These are phyloP conservation scores for Chouioia cunea DNA, from an alignment of 2,888 invertebrate species.

Conservation along the genomic window DNA sequence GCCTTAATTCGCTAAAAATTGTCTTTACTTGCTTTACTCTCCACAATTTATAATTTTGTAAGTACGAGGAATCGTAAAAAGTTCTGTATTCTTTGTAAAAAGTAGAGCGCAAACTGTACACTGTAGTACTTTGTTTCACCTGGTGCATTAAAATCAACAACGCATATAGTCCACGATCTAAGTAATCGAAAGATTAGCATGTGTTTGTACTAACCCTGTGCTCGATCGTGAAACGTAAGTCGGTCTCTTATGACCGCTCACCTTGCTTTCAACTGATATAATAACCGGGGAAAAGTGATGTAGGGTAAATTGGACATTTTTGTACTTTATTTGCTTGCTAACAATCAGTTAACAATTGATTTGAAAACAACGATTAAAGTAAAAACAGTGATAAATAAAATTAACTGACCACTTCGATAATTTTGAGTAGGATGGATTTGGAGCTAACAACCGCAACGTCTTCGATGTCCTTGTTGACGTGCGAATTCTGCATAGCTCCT, in stretches of 20 bases:
- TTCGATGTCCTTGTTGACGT: conserved; percentile 71
- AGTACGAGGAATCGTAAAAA: too few relatives aligned
- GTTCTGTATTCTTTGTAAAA: conserved; percentile 3
- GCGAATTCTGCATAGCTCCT: conserved; percentile 63
- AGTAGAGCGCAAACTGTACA: conserved; percentile 17
- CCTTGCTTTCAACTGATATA: not conserved
- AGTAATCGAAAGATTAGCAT: conserved; percentile 29
- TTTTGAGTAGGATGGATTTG: conserved; percentile 73
- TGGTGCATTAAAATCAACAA: conserved; percentile 33
- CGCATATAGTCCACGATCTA: conserved; percentile 6
- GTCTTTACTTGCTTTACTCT: too few relatives aligned
- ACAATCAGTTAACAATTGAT: too few relatives aligned
- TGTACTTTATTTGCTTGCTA: too few relatives aligned
- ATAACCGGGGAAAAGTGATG: too few relatives aligned
- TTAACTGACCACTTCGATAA: conserved; percentile 74
- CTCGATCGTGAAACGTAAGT: conserved; percentile 24
- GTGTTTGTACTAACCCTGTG: conserved; percentile 40
- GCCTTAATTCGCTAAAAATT: too few relatives aligned
- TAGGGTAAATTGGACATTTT: too few relatives aligned
- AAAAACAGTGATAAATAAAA: not conserved
- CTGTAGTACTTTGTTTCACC: not conserved
- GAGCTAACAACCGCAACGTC: conserved; percentile 64
- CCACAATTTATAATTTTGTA: too few relatives aligned
- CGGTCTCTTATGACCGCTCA: conserved; percentile 14
- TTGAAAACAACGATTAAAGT: too few relatives aligned